A percentile compares a stretch with the other conserved stretches of the same genome.
phyloP scores from a whole-genome alignment of 2,797 vertebrate genomes.

The Cuniculus paca region DNA sequence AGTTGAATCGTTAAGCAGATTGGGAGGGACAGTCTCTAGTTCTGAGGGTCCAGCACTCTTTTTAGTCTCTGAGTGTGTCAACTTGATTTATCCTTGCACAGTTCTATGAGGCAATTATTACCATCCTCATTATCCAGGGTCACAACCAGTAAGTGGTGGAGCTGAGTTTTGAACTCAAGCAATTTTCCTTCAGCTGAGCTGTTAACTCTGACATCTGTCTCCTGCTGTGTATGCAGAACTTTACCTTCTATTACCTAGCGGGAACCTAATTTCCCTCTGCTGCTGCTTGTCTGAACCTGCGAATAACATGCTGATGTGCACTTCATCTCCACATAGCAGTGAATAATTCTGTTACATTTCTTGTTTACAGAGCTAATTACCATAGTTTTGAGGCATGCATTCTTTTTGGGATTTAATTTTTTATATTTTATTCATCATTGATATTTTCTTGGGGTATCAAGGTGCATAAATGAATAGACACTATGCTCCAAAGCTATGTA shows the following conservation, averaged over 20 bases:
- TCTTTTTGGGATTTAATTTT: conserved; percentile 5
- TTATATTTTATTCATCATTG: conserved; percentile 30
- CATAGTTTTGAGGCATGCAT: not conserved
- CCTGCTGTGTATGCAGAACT: not conserved
- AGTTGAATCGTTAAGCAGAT: not conserved
- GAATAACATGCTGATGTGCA: fast-evolving
- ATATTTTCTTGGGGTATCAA: not conserved
- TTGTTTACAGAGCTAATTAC: not conserved
- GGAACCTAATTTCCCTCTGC: not conserved
- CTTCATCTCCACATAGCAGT: not conserved
- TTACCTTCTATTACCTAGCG: not conserved
- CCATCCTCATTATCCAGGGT: not conserved
- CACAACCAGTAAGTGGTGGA: not conserved
- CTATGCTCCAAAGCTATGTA: not conserved
- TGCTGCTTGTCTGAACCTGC: not conserved
- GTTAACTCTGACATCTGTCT: not conserved
- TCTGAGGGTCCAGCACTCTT: not conserved
- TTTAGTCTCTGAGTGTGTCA: not conserved
- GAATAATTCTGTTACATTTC: not conserved
- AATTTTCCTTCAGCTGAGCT: not conserved
- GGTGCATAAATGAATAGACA: not conserved
- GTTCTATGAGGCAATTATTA: not conserved
- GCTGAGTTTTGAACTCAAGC: not conserved
- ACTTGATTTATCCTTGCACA: not conserved
- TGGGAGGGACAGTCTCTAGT: not conserved